phyloP scores from a whole-genome alignment of 2,888 invertebrate species.

The Alloplasta piceator region DNA sequence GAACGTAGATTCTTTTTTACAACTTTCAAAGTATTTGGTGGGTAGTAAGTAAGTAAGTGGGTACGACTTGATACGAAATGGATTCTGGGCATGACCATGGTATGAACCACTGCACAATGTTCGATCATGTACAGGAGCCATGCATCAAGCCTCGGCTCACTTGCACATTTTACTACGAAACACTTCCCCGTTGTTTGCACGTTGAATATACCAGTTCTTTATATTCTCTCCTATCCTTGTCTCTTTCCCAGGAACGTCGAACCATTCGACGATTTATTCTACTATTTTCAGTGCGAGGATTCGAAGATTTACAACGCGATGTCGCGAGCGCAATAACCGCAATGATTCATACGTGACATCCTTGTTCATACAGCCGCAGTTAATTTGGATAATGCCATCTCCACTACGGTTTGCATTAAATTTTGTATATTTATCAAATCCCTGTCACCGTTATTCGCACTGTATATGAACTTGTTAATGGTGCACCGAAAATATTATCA shows the following conservation, averaged over 20 bases:
- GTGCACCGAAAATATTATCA: constrained; percentile 8
- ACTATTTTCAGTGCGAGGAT: constrained; percentile 58
- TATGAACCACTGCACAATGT: constrained; percentile 43
- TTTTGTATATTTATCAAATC: constrained; percentile 13
- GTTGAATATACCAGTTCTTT: constrained; percentile 68
- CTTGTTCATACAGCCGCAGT: constrained; percentile 1
- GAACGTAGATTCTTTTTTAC: too few relatives aligned
- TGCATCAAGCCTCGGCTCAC: constrained; percentile 72
- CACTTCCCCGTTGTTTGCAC: constrained; percentile 64
- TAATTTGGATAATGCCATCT: constrained; percentile 31
- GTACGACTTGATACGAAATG: constrained; percentile 55
- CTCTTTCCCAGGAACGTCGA: constrained; percentile 10
- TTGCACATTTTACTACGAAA: constrained; percentile 72
- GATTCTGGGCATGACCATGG: constrained; percentile 60
- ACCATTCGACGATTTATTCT: constrained; percentile 56
- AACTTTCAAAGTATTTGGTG: too few relatives aligned
- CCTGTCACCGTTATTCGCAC: constrained; percentile 1
- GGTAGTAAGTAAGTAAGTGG: too few relatives aligned
- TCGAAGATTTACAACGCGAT: constrained; percentile 60
- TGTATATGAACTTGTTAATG: constrained; percentile 31
- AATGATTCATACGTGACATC: constrained; percentile 48
- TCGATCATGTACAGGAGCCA: constrained; percentile 60
- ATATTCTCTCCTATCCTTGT: constrained; percentile 54
- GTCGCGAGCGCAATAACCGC: constrained; percentile 42
- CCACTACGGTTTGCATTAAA: constrained; percentile 20